A percentile compares a stretch with the other conserved stretches of the same genome.
These are phyloP conservation scores for Otolemur garnettii DNA, from an alignment of 2,113 vertebrate genomes.

Conservation along the genomic window DNA sequence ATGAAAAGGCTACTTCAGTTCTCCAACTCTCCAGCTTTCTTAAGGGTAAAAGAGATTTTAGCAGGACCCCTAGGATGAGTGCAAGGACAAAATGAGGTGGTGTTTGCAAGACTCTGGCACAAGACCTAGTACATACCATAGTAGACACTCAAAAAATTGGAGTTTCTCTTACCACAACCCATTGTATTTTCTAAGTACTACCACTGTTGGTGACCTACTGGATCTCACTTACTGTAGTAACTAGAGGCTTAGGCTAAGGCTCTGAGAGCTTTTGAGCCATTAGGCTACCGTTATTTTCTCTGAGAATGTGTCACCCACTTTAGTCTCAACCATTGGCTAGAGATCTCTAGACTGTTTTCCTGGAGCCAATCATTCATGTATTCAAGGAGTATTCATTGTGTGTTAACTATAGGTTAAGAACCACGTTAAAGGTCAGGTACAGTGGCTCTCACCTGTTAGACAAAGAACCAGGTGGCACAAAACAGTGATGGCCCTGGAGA, in stretches of 20 bases:
- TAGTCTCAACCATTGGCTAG: not conserved
- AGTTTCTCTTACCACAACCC: not conserved
- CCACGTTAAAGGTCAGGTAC: not conserved
- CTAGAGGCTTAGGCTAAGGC: accelerated
- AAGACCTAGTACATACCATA: too few relatives aligned
- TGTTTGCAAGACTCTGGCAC: not conserved
- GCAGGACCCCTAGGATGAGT: not conserved
- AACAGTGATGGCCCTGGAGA: not conserved
- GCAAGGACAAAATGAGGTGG: not conserved
- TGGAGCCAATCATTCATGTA: not conserved
- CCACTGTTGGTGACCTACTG: accelerated
- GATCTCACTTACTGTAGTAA: accelerated
- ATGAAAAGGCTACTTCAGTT: not conserved
- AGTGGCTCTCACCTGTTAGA: too few relatives aligned
- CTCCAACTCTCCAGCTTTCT: not conserved
- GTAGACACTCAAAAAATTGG: accelerated
- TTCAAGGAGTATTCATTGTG: not conserved
- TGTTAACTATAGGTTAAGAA: not conserved
- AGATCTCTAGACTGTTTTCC: not conserved
- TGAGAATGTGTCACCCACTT: not conserved
- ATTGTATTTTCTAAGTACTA: accelerated
- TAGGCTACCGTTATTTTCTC: not conserved
- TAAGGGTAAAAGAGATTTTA: not conserved
- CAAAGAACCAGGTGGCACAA: too few relatives aligned
- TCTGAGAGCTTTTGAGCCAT: not conserved